Conservation (phyloP, 2,113 vertebrate species). For the Brienomyrus longianalis region DNA sequence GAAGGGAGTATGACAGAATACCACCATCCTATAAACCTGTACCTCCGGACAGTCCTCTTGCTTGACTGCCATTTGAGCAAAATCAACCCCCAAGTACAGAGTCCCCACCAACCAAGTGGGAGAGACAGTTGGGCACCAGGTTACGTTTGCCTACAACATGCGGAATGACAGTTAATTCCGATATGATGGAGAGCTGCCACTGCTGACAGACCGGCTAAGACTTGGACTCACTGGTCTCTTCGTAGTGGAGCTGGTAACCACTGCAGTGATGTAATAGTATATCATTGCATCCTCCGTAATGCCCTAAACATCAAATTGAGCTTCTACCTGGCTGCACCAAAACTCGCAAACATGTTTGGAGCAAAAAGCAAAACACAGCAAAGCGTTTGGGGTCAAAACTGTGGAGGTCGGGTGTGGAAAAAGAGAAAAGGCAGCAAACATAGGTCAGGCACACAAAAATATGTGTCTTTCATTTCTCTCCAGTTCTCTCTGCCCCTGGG, state of each 20-base stretch:
- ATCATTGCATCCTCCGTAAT: not conserved
- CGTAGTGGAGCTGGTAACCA: not conserved
- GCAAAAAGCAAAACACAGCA: not conserved
- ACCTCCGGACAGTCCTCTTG: not conserved
- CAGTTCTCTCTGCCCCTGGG: not conserved
- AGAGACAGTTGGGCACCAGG: not conserved
- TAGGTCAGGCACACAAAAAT: not conserved
- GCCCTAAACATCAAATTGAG: not conserved
- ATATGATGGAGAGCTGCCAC: not conserved
- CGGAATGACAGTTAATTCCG: not conserved
- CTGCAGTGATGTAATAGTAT: not conserved
- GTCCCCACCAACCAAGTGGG: not conserved
- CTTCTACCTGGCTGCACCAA: not conserved
- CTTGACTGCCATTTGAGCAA: not conserved
- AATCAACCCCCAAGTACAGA: not conserved
- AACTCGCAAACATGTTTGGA: not conserved
- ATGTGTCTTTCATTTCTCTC: not conserved
- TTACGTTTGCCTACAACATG: not conserved
- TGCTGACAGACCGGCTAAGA: conserved; percentile 5
- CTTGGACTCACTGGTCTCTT: not conserved
- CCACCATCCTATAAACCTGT: not conserved
- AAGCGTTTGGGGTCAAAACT: not conserved
- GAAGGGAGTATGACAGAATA: not conserved
- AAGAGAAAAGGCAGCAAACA: not conserved
- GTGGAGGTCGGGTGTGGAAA: not conserved